These are phyloP conservation scores for Perca fluviatilis DNA, from an alignment of 2,113 vertebrate genomes.

Conservation along the genomic window DNA sequence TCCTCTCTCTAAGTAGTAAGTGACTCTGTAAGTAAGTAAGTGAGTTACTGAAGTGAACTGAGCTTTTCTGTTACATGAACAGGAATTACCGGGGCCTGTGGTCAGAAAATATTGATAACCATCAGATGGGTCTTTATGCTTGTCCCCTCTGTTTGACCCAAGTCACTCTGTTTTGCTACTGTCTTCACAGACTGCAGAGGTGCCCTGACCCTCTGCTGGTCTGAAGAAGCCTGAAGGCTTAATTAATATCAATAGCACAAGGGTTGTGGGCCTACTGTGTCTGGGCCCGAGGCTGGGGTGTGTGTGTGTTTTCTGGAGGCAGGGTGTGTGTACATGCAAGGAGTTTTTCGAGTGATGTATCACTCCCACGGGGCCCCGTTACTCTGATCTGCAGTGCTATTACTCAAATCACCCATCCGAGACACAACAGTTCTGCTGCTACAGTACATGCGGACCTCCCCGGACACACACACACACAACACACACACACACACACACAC, in stretches of 20 bases:
- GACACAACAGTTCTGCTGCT: slow-evolving; percentile 68
- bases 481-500: slow-evolving; percentile 16
- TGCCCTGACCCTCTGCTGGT: slow-evolving; percentile 11
- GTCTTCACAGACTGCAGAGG: slow-evolving; percentile 16
- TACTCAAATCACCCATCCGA: slow-evolving; percentile 72
- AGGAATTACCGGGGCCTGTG: not conserved
- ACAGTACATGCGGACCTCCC: slow-evolving; percentile 46
- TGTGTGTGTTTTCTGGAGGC: slow-evolving; percentile 49
- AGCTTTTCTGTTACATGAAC: slow-evolving; percentile 5
- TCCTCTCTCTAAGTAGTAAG: too few relatives aligned
- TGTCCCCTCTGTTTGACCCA: slow-evolving; percentile 15
- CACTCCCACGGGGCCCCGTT: slow-evolving; percentile 49
- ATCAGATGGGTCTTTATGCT: slow-evolving; percentile 25
- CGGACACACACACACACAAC: slow-evolving; percentile 15
- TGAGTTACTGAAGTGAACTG: not conserved
- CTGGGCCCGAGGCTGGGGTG: slow-evolving; percentile 43
- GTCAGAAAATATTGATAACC: slow-evolving; percentile 13
- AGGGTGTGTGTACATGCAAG: slow-evolving; percentile 53
- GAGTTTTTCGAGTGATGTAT: slow-evolving; percentile 71
- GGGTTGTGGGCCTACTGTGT: slow-evolving; percentile 21
- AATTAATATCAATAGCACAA: slow-evolving; percentile 50
- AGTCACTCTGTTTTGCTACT: slow-evolving; percentile 15
- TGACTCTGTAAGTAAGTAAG: not conserved
- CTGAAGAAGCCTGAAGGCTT: slow-evolving; percentile 57
- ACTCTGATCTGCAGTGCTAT: slow-evolving; percentile 68